Percentiles rank a stretch among this genome's conserved stretches.
These are phyloP conservation scores for Anas platyrhynchos DNA, from an alignment of 2,113 vertebrate species.

Conservation along the genomic window DNA sequence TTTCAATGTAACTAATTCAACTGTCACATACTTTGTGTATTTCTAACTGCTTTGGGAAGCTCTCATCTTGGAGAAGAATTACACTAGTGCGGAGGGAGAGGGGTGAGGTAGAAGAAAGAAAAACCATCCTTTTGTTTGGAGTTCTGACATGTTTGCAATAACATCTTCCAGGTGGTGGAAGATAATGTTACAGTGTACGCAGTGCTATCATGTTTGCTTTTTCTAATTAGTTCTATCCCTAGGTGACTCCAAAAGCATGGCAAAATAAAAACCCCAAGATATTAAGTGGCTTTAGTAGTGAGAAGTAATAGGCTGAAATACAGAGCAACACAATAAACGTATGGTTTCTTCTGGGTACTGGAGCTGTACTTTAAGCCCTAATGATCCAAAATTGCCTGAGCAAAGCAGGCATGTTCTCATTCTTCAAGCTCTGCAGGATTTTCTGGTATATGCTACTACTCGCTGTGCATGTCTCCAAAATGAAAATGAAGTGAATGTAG, in stretches of 20 bases:
- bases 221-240: not conserved
- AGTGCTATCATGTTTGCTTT: not conserved
- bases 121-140: not conserved
- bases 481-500: not conserved
- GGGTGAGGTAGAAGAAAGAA: not conserved
- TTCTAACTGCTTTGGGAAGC: not conserved
- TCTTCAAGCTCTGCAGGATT: not conserved
- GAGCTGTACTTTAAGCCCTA: not conserved
- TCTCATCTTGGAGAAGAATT: not conserved
- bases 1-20: not conserved
- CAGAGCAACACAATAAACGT: not conserved
- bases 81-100: not conserved
- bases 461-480: not conserved
- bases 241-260: not conserved
- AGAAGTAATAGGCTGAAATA: not conserved
- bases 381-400: not conserved
- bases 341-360: not conserved
- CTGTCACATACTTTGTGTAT: not conserved
- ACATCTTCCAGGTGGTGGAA: not conserved
- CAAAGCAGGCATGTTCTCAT: not conserved
- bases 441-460: not conserved
- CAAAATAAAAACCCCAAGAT: not conserved
- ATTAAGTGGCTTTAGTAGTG: not conserved
- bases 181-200: not conserved
- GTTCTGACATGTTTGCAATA: fast-evolving